Evolutionary conservation across 2,888 invertebrate genomes (phyloP).

Genomic region (Artemia sp.): DNA sequence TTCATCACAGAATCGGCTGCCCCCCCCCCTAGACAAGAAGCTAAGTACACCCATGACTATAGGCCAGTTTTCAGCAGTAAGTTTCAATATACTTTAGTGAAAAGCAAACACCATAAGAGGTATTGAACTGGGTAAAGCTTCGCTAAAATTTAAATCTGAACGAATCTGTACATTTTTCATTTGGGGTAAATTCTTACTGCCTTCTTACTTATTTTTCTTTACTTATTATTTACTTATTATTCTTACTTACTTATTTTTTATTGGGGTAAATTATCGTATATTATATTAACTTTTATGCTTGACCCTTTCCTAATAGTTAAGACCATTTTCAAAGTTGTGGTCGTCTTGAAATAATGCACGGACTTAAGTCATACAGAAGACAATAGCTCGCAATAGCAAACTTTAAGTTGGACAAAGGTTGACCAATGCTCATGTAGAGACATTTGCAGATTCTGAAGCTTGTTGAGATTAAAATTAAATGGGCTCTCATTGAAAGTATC

Average conservation of each 20-base stretch:
- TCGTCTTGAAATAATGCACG: background rate
- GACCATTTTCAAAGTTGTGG: background rate
- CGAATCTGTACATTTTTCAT: background rate
- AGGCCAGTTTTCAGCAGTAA: background rate
- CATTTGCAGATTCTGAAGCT: no score
- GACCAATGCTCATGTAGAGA: background rate
- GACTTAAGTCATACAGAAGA: background rate
- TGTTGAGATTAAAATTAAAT: no score
- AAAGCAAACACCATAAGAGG: background rate
- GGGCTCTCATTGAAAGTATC: no score
- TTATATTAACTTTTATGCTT: background rate
- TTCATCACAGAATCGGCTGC: no score
- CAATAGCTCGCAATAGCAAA: background rate
- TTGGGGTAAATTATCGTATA: background rate
- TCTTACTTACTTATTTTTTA: no score
- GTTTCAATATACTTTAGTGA: background rate
- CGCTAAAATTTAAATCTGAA: background rate
- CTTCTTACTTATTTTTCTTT: no score
- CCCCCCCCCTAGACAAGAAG: no score
- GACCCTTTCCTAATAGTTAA: background rate
- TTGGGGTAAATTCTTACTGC: no score
- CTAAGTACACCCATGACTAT: no score
- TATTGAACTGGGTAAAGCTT: background rate
- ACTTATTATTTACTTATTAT: background rate
- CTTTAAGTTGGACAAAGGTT: background rate